Evolutionary conservation across 2,113 vertebrate genomes (phyloP), one percentile per base, ranked within the genome.

Genomic region (Oceanites oceanicus): DNA sequence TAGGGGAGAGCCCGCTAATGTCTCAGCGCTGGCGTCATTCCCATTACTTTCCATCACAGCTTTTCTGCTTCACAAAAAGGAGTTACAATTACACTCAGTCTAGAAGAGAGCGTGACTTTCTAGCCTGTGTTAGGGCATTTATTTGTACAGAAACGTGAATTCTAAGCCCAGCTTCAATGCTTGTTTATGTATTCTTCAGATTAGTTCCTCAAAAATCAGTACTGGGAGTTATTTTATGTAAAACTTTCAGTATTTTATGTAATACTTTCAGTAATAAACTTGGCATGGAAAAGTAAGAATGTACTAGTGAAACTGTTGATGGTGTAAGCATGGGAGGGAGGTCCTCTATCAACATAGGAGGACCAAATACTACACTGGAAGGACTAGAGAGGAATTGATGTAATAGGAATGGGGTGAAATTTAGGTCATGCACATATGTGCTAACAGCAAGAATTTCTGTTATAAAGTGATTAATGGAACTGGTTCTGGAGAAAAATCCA

Each of bases 201-300:
- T 75, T 15, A 55, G n/a, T 62, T 68, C n/a, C 25, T 74, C 26
- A 77, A 81, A 76, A 93, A 73, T 56, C 44, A 62, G 34, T 72
- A 65, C 11, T 9, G 11, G 70, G 53, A 95, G 22, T 53, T 81
- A 68, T 40, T 71, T 83, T 92, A 42, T 65, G 66, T 66, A 89
- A 92, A 62, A 25, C n/a, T 77, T 84, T 11, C 67, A 80, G 45
- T 58, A 62, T 76, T 85, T 90, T 94, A 68, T 75, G 56, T 86
- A 96, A 94, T 66, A 36, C 20, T 95, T 87, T 67, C 44, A 88
- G 93, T 65, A 85, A 90, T 82, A 80, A 90, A 85, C 58, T 85
- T 96, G 94, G 90, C 90, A 49, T 53, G 23, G 49, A 85, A 82
- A 89, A 92, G 61, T 91, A 55, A 72, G 66, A 87, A 88, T 68